Conservation (phyloP, 2,797 vertebrate genomes). For the Leptodactylus fallax region DNA sequence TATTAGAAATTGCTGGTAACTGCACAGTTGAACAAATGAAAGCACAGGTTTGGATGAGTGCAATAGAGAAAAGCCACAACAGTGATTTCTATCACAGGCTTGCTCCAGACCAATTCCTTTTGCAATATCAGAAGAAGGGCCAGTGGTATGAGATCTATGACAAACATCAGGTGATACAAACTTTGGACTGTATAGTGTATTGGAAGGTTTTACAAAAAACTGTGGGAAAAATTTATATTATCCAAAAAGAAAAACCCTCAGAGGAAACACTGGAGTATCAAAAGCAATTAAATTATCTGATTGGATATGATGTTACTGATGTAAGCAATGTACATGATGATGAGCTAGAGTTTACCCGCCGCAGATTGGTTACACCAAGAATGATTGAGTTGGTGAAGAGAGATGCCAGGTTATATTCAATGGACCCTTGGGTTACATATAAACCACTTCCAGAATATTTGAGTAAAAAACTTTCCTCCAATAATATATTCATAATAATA, state of each 20-base stretch:
- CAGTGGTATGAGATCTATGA: conserved; percentile 97
- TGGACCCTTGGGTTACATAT: conserved; percentile 93
- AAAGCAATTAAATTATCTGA: conserved; percentile 88
- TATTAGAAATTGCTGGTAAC: conserved; percentile 88
- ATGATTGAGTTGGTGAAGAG: conserved; percentile 87
- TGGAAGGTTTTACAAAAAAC: conserved; percentile 91
- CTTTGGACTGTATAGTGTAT: conserved; percentile 93
- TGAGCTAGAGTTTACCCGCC: conserved; percentile 94
- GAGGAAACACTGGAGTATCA: conserved; percentile 89
- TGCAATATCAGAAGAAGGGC: conserved; percentile 97
- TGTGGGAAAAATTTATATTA: conserved; percentile 89
- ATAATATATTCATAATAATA: conserved; percentile 88
- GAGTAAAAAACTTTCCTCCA: conserved; percentile 85
- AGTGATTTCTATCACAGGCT: conserved; percentile 90
- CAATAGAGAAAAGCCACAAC: conserved; percentile 83
- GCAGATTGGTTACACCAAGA: conserved; percentile 91
- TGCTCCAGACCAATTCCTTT: conserved; percentile 89
- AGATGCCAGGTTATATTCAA: conserved; percentile 88
- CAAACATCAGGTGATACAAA: conserved; percentile 95
- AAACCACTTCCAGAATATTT: conserved; percentile 90
- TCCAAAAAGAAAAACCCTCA: conserved; percentile 79
- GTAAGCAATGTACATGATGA: conserved; percentile 97
- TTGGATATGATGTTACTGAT: conserved; percentile 96
- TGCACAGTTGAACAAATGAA: conserved; percentile 97
- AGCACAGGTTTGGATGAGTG: conserved; percentile 92